Base-by-base conservation (phyloP, 2,888 invertebrate species). In the Galeruca laticollis region DNA sequence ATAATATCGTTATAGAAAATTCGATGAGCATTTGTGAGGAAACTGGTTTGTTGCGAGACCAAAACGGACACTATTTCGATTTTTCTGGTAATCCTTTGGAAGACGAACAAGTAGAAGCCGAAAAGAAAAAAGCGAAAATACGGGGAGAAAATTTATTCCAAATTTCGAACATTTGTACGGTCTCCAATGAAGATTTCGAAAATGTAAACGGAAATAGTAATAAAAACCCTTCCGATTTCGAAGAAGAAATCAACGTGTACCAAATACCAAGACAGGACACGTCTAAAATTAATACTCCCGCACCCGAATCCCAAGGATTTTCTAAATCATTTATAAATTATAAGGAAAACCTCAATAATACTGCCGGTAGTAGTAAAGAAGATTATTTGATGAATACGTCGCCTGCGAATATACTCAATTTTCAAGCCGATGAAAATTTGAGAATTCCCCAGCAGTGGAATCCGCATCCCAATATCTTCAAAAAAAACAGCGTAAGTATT, bases 61-160 rank as follows among this genome's bases (percentile, higher is more conserved):
- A 31, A 15, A 61, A 62, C 13, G 62, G 62, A 13, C 61, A 68
- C 9, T 61, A 68, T 21, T 68, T 68, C 26, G 60, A 35, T n/a
- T 52, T 43, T 13, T 33, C 13, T 20, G 67, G 67, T 31, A 68
- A 63, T 9, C 52, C 54, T 9, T 8, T 70, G 15, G 52, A 52
- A n/a, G 47, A 21, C 13, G 60, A 54, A 21, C 63, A 68, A 35
- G 68, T 71, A 9, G 64, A 68, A 26, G 63, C 54, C n/a, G 69
- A 60, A 47, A 69, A 60, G 33, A 35, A 10, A n/a, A 65, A 56
- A 20, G 69, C 60, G 0, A 65, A 35, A 60, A 37, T 54, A 26
- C 31, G 21, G n/a, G 65, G 60, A 10, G 60, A 69, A 54, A 33
- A 8, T 15, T 21, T 69, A 11, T 71, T 52, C 40, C 47, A 51